phyloP scores from a whole-genome alignment of 2,113 vertebrate species.

The Sinocyclocheilus grahami region DNA sequence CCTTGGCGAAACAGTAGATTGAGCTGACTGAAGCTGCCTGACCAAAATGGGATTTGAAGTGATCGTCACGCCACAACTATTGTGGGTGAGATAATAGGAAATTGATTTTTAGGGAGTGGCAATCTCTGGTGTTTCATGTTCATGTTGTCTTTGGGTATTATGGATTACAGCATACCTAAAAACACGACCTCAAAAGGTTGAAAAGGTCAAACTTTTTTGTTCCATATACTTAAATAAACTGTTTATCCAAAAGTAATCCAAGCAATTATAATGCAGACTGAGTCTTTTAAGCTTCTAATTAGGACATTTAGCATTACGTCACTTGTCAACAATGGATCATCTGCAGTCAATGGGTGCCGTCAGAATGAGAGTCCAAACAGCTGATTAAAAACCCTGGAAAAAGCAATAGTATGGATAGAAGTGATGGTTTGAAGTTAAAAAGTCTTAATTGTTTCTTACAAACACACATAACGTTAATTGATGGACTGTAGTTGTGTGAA shows the following conservation, averaged over 20 bases:
- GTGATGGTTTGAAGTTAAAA: too few relatives aligned
- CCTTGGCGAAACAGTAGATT: slow-evolving; percentile 14
- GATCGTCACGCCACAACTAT: slow-evolving; percentile 49
- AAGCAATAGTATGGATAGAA: too few relatives aligned
- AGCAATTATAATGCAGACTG: not conserved
- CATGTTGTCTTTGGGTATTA: slow-evolving; percentile 35
- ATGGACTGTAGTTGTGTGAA: not conserved
- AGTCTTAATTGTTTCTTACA: not conserved
- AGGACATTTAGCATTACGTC: not conserved
- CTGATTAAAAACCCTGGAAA: not conserved
- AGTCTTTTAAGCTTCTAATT: not conserved
- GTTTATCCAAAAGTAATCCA: not conserved
- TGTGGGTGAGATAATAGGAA: slow-evolving; percentile 50
- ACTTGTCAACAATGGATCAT: not conserved
- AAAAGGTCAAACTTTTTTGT: not conserved
- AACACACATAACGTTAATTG: not conserved
- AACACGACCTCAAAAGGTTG: slow-evolving; percentile 5
- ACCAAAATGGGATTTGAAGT: slow-evolving; percentile 46
- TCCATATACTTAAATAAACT: not conserved
- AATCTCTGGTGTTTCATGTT: slow-evolving; percentile 32
- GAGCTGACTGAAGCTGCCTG: slow-evolving; percentile 30
- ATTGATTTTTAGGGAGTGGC: slow-evolving; percentile 32
- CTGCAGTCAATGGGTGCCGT: not conserved
- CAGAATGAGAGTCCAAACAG: not conserved
- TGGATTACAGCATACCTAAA: slow-evolving; percentile 9